These are phyloP conservation scores for Cacatua alba DNA, from an alignment of 2,113 vertebrate genomes.

Conservation along the genomic window DNA sequence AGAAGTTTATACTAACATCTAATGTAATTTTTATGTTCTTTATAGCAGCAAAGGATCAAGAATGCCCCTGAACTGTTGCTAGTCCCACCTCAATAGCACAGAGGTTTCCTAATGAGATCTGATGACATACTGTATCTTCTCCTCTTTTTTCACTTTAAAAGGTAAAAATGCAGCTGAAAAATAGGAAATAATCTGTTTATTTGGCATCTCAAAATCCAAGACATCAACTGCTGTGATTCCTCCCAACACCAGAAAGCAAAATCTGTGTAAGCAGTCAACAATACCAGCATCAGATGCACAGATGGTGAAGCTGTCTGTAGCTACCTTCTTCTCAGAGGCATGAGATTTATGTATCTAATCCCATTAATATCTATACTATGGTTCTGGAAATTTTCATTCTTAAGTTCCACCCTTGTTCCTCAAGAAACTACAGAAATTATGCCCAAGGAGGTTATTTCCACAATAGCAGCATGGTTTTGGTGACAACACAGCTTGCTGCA, in stretches of 20 bases:
- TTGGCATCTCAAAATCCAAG: neutral
- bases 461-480: neutral
- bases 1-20: neutral
- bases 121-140: neutral
- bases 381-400: neutral
- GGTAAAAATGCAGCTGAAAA: neutral
- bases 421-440: neutral
- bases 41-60: neutral
- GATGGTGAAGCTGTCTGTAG: neutral
- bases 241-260: neutral
- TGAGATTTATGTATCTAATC: accelerated
- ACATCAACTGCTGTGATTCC: neutral
- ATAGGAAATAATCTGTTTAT: neutral
- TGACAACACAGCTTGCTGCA: neutral
- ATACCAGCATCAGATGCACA: neutral
- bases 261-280: neutral
- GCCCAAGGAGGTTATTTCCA: neutral
- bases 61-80: neutral
- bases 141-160: neutral
- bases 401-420: neutral
- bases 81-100: neutral
- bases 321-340: neutral
- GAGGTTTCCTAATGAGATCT: neutral
- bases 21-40: neutral
- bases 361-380: neutral